Evolutionary conservation across 1,140 invertebrate genomes (phyloP).

Genomic region (Drosophila equinoxialis): DNA sequence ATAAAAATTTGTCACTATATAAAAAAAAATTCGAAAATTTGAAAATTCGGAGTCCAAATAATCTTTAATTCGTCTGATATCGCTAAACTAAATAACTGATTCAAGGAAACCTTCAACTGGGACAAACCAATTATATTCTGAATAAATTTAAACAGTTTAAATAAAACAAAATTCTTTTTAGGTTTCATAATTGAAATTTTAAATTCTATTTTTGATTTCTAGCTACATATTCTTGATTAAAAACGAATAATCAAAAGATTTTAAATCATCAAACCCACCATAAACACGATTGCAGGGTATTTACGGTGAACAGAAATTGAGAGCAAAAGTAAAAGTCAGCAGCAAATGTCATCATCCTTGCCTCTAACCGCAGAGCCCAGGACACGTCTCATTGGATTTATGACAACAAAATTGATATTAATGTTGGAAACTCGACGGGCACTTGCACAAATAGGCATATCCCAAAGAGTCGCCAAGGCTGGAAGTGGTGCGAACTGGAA

Average conservation of each 20-base stretch:
- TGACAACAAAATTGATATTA: slow-evolving; percentile 80
- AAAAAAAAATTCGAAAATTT: no score
- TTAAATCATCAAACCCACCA: not conserved
- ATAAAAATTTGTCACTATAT: no score
- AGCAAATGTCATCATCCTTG: slow-evolving; percentile 37
- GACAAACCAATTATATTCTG: no score
- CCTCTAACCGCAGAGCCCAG: slow-evolving; percentile 34
- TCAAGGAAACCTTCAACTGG: no score
- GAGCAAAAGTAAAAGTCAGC: slow-evolving; percentile 36
- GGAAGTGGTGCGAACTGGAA: not conserved
- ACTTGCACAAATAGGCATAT: slow-evolving; percentile 37
- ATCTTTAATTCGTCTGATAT: no score
- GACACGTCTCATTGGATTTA: slow-evolving; percentile 72
- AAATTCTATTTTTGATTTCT: no score
- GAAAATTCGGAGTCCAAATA: no score
- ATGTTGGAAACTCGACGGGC: slow-evolving; percentile 61
- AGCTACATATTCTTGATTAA: no score
- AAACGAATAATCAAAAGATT: not conserved
- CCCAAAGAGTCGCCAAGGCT: slow-evolving; percentile 4
- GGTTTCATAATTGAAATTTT: no score
- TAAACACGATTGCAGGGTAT: not conserved
- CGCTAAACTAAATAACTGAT: no score
- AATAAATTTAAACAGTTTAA: no score
- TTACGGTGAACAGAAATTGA: not conserved
- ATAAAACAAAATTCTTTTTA: no score